phyloP scores from a whole-genome alignment of 2,797 vertebrate species.

The Perodicticus potto region DNA sequence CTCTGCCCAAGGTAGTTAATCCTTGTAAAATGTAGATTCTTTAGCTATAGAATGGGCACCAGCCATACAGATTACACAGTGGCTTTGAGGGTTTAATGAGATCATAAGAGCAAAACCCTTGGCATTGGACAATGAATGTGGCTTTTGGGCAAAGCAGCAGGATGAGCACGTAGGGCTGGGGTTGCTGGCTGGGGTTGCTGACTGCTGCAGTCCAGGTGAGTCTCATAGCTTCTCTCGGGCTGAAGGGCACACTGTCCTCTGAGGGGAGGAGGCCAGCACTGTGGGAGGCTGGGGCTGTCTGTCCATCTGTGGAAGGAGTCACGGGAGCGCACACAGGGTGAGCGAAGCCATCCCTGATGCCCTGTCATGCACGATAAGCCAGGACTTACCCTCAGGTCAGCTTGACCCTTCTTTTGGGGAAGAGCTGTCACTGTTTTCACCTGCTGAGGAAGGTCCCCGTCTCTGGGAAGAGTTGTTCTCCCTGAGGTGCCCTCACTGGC shows the following conservation, averaged over 20 bases:
- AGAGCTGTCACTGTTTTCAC: not conserved
- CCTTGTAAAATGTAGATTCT: not conserved
- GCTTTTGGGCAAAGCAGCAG: not conserved
- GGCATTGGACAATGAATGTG: too few relatives aligned
- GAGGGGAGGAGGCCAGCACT: not conserved
- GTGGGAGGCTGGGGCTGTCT: not conserved
- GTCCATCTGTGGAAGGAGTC: not conserved
- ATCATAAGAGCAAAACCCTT: not conserved
- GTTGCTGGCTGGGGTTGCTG: not conserved
- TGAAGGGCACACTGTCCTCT: not conserved
- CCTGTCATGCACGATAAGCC: conserved; percentile 85
- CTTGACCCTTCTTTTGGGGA: not conserved
- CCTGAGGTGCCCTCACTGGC: conserved; percentile 69
- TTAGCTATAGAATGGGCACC: not conserved
- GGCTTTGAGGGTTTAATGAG: not conserved
- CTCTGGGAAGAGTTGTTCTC: conserved; percentile 42
- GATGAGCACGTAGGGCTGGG: not conserved
- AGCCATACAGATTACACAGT: not conserved
- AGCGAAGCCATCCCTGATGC: conserved; percentile 69
- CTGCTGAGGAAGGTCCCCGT: conserved; percentile 69
- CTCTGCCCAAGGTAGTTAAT: not conserved
- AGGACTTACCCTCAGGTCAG: conserved; percentile 78
- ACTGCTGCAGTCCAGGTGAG: not conserved
- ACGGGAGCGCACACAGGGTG: conserved; percentile 83
- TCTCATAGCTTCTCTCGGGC: not conserved